Base-by-base conservation (phyloP, 2,797 vertebrate species). In the Silurus lanzhouensis region DNA sequence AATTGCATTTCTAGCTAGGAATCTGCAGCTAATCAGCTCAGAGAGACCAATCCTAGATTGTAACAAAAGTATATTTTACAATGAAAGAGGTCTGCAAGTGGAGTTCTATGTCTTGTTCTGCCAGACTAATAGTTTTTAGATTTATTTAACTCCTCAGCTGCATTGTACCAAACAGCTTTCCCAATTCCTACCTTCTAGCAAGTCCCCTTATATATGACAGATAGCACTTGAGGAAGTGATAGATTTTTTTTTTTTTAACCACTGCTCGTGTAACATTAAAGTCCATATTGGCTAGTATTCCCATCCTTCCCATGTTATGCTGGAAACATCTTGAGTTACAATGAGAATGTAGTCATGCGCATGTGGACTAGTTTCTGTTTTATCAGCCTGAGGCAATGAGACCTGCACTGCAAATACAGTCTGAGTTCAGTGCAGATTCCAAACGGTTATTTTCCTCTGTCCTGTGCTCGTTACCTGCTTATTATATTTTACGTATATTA, bases 211-310 rank as follows among this genome's bases (percentile, higher is more conserved):
- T 52, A n/a, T 66, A 25, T n/a, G 2, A 67, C 63, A 20, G n/a
- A 81, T 81, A 66, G 44, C 44, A 27, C 61, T 81, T 52, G 5
- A 48, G n/a, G 63, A 55, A 81, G 63, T 81, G 63, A 81, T 2
- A 0, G 22, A 64, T 48, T 4, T 79, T n/a, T 63, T 63, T 79
- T 66, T 27, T 10, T 70, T 70, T 6, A 22, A 78, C 57, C 20
- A 57, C 57, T 78, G 27, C 27, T 38, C 5, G 12, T 61, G 58
- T 6, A 61, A 8, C 20, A 14, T 64, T 80, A 48, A 14, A 20
- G 44, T 66, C n/a, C 46, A 52, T 6, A 81, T 61, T 22, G 7
- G 63, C 63, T 55, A 46, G 19, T 77, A 38, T 58, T 20, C 4
- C 25, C 55, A 63, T 79, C 25, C n/a, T 67, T 81, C 25, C 46